Evolutionary conservation across 2,888 invertebrate genomes (phyloP), one percentile per base, ranked within the genome.

Genomic region (Hipparchia semele): DNA sequence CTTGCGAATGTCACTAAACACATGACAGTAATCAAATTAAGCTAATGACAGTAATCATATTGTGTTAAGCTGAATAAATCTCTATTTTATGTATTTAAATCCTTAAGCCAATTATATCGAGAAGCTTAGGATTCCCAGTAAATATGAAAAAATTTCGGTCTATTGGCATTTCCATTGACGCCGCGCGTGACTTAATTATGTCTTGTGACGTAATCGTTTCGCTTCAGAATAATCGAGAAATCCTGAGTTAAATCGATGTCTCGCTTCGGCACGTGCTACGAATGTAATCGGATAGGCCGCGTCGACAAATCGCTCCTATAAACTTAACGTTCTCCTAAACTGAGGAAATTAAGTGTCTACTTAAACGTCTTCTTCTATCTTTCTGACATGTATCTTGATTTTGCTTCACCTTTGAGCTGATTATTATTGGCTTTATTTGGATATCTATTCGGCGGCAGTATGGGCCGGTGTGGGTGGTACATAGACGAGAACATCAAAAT

Each of bases 201-300:
- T 53, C 61, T 9, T 61, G 61, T 69, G 60, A 61, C 69, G 69
- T 69, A 69, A 61, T 69, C 69, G 69, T 61, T 69, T 61, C 53
- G 59, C 61, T 61, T 53, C 69, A 60, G 69, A 69, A 69, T 69
- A 69, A 69, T 69, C 53, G 69, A 53, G 69, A 61, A 68, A 69
- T 61, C 61, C 69, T 33, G 61, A 60, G 69, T 69, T 61, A 53
- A 68, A 60, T 59, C 68, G 61, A 69, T 69, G 69, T 61, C 69
- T 69, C 46, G 53, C 39, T 12, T 69, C 33, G 59, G 23, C 49
- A 69, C 69, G 69, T 69, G 69, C 60, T 39, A 13, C 6, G 69
- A 61, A 69, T 69, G 53, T 69, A 61, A 61, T 69, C 69, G 58
- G 69, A 53, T 61, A 61, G 68, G 59, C 59, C 13, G 68, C 23